phyloP scores from a whole-genome alignment of 2,797 vertebrate species.

The Ataeniobius toweri region DNA sequence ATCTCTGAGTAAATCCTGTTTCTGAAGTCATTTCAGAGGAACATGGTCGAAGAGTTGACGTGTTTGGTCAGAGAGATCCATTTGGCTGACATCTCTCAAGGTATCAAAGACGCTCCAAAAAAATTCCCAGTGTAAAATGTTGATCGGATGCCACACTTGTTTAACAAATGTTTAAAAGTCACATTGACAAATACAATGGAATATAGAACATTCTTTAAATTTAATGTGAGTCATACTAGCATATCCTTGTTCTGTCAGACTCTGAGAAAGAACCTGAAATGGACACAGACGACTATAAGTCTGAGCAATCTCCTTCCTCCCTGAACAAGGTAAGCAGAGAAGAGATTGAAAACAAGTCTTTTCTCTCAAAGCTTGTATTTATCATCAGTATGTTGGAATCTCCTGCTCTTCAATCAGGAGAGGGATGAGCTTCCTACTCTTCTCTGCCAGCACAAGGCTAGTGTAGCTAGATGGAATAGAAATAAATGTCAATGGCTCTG shows the following conservation, averaged over 20 bases:
- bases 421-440: not conserved
- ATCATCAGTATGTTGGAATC: not conserved
- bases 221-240: not conserved
- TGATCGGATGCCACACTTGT: no score
- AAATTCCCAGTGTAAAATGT: not conserved
- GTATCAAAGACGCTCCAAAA: slow-evolving; percentile 17
- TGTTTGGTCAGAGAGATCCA: slow-evolving; percentile 23
- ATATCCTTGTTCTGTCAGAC: slow-evolving; percentile 24
- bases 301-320: not conserved
- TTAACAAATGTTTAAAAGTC: not conserved
- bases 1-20: not conserved
- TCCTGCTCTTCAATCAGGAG: no score
- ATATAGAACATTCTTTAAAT: not conserved
- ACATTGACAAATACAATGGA: not conserved
- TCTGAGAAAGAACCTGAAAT: slow-evolving; percentile 7
- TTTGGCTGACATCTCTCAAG: slow-evolving; percentile 27
- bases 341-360: not conserved
- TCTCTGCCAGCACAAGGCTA: not conserved
- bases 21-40: slow-evolving; percentile 23
- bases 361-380: not conserved
- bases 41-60: slow-evolving; percentile 36
- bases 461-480: not conserved
- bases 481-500: not conserved
- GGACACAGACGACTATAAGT: slow-evolving; percentile 19
- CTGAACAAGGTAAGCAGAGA: slow-evolving; percentile 31